Percentiles rank a stretch among this genome's conserved stretches.
These are phyloP conservation scores for Staurois parvus DNA, from an alignment of 2,797 vertebrate species.

Conservation along the genomic window DNA sequence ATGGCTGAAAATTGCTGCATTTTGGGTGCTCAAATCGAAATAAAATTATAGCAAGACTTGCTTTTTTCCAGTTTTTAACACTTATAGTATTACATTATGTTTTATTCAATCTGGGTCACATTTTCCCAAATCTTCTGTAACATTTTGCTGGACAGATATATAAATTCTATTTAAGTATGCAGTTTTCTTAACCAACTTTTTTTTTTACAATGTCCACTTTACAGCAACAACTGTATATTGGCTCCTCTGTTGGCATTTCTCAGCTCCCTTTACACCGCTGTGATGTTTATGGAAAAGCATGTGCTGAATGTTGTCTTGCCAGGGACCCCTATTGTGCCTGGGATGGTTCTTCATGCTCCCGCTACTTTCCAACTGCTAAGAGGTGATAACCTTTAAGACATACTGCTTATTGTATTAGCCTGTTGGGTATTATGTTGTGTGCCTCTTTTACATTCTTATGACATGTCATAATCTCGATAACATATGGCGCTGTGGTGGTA, in stretches of 20 bases:
- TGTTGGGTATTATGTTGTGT: constrained; percentile 21
- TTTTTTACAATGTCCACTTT: constrained; percentile 56
- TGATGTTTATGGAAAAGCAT: constrained; percentile 95
- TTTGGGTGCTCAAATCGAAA: too few species aligned
- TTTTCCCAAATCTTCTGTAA: not conserved
- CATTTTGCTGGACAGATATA: not conserved
- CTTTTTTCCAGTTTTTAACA: too few species aligned
- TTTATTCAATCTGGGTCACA: too few species aligned
- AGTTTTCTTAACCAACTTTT: not conserved
- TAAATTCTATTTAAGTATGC: not conserved
- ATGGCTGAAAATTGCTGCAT: too few species aligned
- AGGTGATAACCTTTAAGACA: constrained; percentile 78
- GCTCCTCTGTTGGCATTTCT: constrained; percentile 88
- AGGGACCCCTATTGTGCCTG: constrained; percentile 98
- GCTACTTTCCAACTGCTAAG: constrained; percentile 97
- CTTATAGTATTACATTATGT: too few species aligned
- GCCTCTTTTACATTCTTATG: constrained; percentile 33
- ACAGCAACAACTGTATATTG: constrained; percentile 97
- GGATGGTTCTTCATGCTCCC: constrained; percentile 95
- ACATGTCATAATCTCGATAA: constrained; percentile 45
- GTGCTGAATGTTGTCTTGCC: constrained; percentile 96
- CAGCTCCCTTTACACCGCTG: constrained; percentile 96
- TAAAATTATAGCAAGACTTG: too few species aligned
- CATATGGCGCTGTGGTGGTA: constrained; percentile 34
- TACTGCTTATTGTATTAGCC: constrained; percentile 42